Base-by-base conservation (phyloP, 2,113 vertebrate species). In the Lucifuga dentata region DNA sequence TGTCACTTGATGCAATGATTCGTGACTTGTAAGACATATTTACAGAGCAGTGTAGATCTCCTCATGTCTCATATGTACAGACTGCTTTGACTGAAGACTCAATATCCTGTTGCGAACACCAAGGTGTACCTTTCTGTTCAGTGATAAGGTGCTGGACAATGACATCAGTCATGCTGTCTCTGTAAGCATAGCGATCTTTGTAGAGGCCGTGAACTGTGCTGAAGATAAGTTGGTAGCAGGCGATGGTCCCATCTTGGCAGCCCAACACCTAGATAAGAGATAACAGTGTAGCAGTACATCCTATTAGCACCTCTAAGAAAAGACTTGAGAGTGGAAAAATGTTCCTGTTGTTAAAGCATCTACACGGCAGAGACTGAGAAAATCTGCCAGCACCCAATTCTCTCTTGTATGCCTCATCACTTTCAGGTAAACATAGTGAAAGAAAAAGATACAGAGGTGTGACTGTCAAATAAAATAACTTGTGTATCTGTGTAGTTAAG, bases 71-170 rank as follows among this genome's bases (percentile, higher is more conserved):
- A 43, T 19, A 29, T 5, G 9, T 12, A 23, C 23, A 26, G 12
- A 4, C 24, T 15, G 21, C 21, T 50, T 50, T 29, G 10, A 50
- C 23, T 29, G 12, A 26, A 51, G 58, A 52, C 3, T 20, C n/a
- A 50, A 41, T 39, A 45, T 29, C 24, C 11, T 51, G 32, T 39
- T 17, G 19, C 13, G 21, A 2, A 24, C 55, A 17, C 43, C 65
- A 71, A 60, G 46, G 5, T 6, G 20, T 64, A 93, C 92, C 96
- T 93, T 97, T 98, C 35, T 97, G 95, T 16, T 98, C 96, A 0
- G 96, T 97, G 91, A 98, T 98, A 78, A 98, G 94, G 59, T 99
- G 96, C 53, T 99, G 98, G 17, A 99, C 97, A 13, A 99, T 98
- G 21, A 99, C 97, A 6, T 99, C 96, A 0, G 98, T 99, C 97